phyloP scores from a whole-genome alignment of 1,140 invertebrate genomes.

The Steinernema khuongi region DNA sequence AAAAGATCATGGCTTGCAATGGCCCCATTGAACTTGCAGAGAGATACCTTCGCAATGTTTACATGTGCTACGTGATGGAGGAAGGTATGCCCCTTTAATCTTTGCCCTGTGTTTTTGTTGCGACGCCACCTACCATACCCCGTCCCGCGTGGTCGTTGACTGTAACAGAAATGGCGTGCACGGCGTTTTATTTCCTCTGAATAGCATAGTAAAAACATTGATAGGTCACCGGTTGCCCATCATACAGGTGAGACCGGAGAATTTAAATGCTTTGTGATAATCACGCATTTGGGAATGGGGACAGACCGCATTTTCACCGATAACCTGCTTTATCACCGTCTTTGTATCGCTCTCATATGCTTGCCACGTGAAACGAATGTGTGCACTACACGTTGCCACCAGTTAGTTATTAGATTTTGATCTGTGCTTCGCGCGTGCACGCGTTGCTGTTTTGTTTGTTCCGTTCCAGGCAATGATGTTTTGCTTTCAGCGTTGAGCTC shows the following conservation, averaged over 20 bases:
- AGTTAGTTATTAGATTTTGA: neutral
- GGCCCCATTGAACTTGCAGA: too few species aligned
- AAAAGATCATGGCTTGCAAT: too few species aligned
- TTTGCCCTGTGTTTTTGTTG: neutral
- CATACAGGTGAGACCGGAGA: neutral
- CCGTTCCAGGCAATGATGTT: neutral
- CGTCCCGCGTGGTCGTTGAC: neutral
- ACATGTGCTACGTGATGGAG: too few species aligned
- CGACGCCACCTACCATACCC: neutral
- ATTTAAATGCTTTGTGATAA: neutral
- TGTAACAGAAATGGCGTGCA: neutral
- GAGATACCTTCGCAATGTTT: too few species aligned
- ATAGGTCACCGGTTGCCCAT: neutral
- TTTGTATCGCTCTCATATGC: neutral
- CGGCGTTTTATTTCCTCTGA: neutral
- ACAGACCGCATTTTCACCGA: slow-evolving; percentile 2
- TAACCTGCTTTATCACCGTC: slow-evolving; percentile 6
- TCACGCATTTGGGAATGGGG: neutral
- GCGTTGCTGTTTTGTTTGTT: neutral
- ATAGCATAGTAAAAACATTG: neutral
- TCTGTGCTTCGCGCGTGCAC: neutral
- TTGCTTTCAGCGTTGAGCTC: neutral
- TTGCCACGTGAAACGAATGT: neutral
- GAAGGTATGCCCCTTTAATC: too few species aligned
- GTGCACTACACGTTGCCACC: too few species aligned